Conservation (phyloP, 2,888 invertebrate species). For the Drosophila hamatofila region DNA sequence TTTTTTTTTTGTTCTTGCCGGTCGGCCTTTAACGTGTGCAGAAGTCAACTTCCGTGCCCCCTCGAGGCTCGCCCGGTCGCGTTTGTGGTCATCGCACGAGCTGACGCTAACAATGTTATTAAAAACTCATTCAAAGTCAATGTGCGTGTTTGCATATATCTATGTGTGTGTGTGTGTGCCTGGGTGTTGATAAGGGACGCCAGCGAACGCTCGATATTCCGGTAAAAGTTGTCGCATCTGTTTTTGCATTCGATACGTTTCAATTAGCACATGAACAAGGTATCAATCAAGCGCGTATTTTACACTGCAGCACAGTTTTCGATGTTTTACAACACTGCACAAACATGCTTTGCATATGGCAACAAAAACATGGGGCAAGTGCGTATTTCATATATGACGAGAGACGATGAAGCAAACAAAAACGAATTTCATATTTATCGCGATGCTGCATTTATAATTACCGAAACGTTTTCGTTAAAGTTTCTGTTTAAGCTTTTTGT, state of each 20-base stretch:
- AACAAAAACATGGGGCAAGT: neutral
- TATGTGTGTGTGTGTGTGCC: constrained; percentile 4
- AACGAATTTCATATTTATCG: neutral
- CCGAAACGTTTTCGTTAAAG: neutral
- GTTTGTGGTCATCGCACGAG: constrained; percentile 55
- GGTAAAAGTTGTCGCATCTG: constrained; percentile 28
- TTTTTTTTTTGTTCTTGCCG: constrained; percentile 19
- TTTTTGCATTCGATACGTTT: constrained; percentile 51
- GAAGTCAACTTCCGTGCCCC: constrained; percentile 37
- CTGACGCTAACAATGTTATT: constrained; percentile 74
- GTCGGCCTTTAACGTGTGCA: constrained; percentile 51
- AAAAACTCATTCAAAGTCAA: constrained; percentile 75
- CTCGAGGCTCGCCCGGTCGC: constrained; percentile 37
- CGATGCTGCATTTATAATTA: neutral
- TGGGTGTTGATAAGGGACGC: constrained; percentile 33
- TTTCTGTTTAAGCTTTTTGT: neutral
- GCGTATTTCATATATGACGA: neutral
- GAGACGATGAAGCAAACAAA: neutral
- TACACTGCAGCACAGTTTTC: constrained; percentile 24
- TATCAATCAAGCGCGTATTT: constrained; percentile 34
- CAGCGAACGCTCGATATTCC: constrained; percentile 21
- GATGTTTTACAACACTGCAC: constrained; percentile 6
- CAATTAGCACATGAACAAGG: constrained; percentile 43
- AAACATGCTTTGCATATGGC: constrained; percentile 6
- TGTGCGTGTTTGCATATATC: constrained; percentile 44